phyloP scores from a whole-genome alignment of 2,888 invertebrate species.

The Matsumyia berberina region DNA sequence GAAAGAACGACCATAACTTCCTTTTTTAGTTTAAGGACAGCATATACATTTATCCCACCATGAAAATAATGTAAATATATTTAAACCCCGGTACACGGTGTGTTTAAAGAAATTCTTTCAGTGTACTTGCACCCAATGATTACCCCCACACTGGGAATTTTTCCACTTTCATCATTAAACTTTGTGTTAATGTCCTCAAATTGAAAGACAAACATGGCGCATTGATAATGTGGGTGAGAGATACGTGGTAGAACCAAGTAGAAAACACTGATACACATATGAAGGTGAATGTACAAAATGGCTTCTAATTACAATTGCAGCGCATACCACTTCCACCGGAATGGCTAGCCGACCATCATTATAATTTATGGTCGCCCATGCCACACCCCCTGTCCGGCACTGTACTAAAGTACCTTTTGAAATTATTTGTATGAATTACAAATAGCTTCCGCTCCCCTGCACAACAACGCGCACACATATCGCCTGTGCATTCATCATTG shows the following conservation, averaged over 20 bases:
- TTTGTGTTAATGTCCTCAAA: conserved; percentile 65
- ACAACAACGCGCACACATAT: conserved; percentile 11
- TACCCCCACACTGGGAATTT: neutral
- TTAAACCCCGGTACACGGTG: no score
- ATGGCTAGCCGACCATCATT: conserved; percentile 49
- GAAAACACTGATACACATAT: conserved; percentile 30
- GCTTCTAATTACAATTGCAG: conserved; percentile 69
- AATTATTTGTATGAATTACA: conserved; percentile 71
- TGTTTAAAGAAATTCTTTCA: neutral
- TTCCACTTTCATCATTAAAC: conserved; percentile 42
- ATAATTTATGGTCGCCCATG: conserved; percentile 64
- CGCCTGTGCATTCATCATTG: conserved; percentile 46
- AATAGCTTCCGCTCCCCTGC: conserved; percentile 59
- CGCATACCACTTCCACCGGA: conserved; percentile 30
- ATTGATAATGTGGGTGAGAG: conserved; percentile 58
- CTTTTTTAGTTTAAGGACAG: no score
- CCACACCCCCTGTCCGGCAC: conserved; percentile 57
- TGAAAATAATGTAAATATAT: no score
- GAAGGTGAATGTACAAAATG: conserved; percentile 52
- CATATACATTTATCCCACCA: no score
- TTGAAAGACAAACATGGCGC: conserved; percentile 54
- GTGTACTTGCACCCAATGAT: conserved; percentile 18
- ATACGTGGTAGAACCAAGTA: conserved; percentile 36
- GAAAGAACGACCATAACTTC: no score
- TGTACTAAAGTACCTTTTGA: conserved; percentile 66